phyloP scores from a whole-genome alignment of 2,797 vertebrate species.

The Rhinichthys osculus region DNA sequence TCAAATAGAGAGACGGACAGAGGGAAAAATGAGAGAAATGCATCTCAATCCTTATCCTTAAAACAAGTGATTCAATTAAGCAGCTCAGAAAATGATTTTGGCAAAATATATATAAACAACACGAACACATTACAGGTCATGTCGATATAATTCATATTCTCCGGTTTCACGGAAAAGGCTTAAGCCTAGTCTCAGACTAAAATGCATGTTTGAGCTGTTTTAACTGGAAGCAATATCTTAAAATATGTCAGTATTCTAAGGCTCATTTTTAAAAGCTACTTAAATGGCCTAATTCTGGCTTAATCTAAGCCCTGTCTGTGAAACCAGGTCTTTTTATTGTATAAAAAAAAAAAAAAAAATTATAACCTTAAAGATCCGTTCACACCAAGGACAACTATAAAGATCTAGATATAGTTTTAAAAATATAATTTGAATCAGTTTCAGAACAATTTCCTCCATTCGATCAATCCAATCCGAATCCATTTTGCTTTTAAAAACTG shows the following conservation, averaged over 20 bases:
- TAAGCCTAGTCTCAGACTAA: not conserved
- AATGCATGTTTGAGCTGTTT: not conserved
- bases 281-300: not conserved
- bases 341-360: too few species aligned
- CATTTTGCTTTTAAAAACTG: not conserved
- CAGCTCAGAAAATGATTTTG: not conserved
- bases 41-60: conserved; percentile 25
- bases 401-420: not conserved
- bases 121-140: not conserved
- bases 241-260: too few species aligned
- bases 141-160: not conserved
- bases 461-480: not conserved
- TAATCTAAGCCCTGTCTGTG: not conserved
- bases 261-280: too few species aligned
- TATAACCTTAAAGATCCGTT: not conserved
- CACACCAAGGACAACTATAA: not conserved
- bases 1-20: conserved; percentile 54
- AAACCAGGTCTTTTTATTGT: too few species aligned
- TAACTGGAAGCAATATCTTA: not conserved
- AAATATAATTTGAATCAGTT: not conserved
- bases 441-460: not conserved
- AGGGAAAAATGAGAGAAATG: conserved; percentile 62
- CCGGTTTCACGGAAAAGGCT: not conserved
- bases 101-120: not conserved
- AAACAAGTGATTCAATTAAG: conserved; percentile 27